phyloP scores from a whole-genome alignment of 2,888 invertebrate species.

The Himalopsyche japonica region DNA sequence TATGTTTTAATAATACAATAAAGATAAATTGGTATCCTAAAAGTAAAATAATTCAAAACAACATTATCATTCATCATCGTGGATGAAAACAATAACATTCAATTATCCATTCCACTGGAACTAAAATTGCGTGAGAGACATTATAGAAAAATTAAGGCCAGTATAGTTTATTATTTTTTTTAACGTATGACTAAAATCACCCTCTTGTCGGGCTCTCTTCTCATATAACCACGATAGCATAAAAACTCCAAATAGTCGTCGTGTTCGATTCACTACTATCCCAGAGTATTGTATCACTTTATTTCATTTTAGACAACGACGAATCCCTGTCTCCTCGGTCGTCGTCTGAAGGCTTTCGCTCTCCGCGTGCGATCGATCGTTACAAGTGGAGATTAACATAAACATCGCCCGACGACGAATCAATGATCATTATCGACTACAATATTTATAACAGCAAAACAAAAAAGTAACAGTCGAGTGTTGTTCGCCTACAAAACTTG shows the following conservation, averaged over 20 bases:
- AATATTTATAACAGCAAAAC: slow-evolving; percentile 17
- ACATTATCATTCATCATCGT: slow-evolving; percentile 1
- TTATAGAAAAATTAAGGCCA: slow-evolving; percentile 29
- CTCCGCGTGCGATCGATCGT: not conserved
- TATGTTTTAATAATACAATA: slow-evolving; percentile 32
- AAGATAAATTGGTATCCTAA: slow-evolving; percentile 35
- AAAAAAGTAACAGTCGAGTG: slow-evolving; percentile 28
- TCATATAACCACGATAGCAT: not conserved
- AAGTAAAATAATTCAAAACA: slow-evolving; percentile 26
- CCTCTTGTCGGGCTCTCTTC: not conserved
- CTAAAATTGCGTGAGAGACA: slow-evolving; percentile 25
- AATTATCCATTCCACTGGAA: slow-evolving; percentile 23
- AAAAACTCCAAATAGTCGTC: not conserved
- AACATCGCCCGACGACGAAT: not conserved
- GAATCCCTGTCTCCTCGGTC: not conserved
- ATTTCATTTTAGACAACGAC: slow-evolving; percentile 6
- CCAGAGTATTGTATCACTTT: slow-evolving; percentile 9
- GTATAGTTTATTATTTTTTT: slow-evolving; percentile 18
- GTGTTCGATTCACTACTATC: slow-evolving; percentile 1
- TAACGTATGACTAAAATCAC: slow-evolving; percentile 25
- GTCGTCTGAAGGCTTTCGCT: not conserved
- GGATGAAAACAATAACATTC: not conserved
- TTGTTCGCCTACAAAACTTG: slow-evolving; percentile 35
- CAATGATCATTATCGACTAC: slow-evolving; percentile 1
- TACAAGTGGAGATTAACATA: not conserved